Evolutionary conservation across 2,797 vertebrate species (phyloP).

Genomic region (Ceyx erithaca): DNA sequence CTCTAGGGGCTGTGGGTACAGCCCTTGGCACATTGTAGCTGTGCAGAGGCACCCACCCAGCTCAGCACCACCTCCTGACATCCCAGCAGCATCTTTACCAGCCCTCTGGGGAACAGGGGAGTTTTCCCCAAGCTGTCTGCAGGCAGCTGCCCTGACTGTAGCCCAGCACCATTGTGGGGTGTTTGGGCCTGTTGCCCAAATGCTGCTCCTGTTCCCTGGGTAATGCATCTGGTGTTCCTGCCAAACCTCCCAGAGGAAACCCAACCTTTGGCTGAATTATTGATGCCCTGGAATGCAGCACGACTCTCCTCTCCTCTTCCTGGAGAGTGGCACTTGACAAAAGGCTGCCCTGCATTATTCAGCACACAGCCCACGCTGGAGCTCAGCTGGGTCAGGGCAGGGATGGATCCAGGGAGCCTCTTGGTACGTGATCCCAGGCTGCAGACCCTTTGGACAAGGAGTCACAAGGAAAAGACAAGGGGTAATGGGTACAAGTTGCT

Average conservation of each 20-base stretch:
- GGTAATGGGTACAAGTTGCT: too few species aligned
- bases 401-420: background rate
- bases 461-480: too few species aligned
- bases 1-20: background rate
- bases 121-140: background rate
- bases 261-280: constrained; percentile 77
- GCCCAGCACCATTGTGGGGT: rapidly evolving
- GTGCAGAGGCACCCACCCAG: background rate
- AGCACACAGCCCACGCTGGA: background rate
- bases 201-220: background rate
- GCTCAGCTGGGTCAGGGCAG: background rate
- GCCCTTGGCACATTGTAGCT: background rate
- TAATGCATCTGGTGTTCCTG: background rate
- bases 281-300: constrained; percentile 67
- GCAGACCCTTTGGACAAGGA: background rate
- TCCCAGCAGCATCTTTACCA: too few species aligned
- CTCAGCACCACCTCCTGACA: background rate
- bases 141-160: background rate
- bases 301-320: constrained; percentile 11
- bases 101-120: background rate
- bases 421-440: background rate
- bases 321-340: constrained; percentile 39
- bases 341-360: constrained; percentile 68
- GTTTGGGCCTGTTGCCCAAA: background rate
- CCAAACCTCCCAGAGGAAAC: constrained; percentile 64